A percentile compares a stretch with the other conserved stretches of the same genome.
Conservation (phyloP, 2,113 vertebrate species). For the Camarhynchus parvulus region DNA sequence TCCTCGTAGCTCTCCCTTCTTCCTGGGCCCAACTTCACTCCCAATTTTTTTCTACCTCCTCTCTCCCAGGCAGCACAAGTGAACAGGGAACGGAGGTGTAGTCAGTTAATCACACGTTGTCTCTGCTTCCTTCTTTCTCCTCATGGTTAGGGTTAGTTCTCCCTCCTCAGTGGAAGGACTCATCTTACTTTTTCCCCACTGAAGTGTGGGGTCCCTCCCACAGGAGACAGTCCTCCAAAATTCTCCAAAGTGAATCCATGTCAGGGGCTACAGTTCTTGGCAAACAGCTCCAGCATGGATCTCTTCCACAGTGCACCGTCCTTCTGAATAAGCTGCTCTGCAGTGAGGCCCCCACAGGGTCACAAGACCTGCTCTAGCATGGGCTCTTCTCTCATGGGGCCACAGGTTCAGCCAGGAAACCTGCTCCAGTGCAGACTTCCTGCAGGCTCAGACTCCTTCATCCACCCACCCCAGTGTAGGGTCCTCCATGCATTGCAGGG, state of each 20-base stretch:
- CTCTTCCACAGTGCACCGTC: neutral
- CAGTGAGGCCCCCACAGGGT: accelerated
- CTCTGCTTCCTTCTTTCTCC: neutral
- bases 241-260: accelerated
- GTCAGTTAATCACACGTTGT: neutral
- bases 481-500: neutral
- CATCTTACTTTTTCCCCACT: neutral
- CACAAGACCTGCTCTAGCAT: neutral
- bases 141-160: neutral
- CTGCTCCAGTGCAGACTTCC: neutral
- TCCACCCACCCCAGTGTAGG: accelerated
- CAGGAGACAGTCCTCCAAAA: neutral
- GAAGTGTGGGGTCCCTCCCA: neutral
- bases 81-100: neutral
- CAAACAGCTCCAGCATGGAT: neutral
- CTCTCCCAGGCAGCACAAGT: neutral
- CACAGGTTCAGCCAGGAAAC: neutral
- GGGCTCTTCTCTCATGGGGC: neutral
- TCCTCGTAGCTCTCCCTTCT: neutral
- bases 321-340: neutral
- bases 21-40: neutral
- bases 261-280: neutral
- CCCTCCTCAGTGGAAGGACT: neutral
- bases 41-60: neutral
- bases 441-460: neutral